Evolutionary conservation across 2,888 invertebrate genomes (phyloP), one percentile per base, ranked within the genome.

Genomic region (Biston stratarius): DNA sequence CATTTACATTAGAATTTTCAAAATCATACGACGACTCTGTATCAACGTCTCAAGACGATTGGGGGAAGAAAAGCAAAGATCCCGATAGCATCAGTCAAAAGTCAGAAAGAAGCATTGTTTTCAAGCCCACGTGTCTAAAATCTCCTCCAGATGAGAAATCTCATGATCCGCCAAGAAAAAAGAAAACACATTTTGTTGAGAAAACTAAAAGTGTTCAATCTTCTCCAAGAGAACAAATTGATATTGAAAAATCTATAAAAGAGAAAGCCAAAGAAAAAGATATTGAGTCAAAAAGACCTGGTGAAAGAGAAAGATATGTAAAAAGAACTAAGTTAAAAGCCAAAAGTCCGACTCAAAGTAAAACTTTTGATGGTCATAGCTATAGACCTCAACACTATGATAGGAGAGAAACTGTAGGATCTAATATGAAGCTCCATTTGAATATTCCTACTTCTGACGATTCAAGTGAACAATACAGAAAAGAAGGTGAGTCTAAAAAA

Each of bases 1-100:
- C 96, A 33, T 97, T 97, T 88, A 96, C 96, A 53, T 90, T 97
- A 72, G 97, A 97, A 81, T 95, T 97, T 89, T 92, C 96, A 63
- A 93, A 95, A 85, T 88, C 95, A 72, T 92, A 95, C 81, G 92
- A 94, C 84, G 94, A 95, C 85, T 90, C 91, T 34, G 92, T 94
- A 64, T 94, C 94, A 34, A 93, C 93, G 47, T 90, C 93, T 14
- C 93, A 94, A 86, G 94, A 94, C 72, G 92, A 92, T 70, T 93
- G 92, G 89, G 84, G 83, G 45, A 89, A 88, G 74, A 91, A 89
- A 77, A 69, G 82, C 34, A 92, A 88, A 75, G 89, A 91, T 15
- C 74, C 78, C 5, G 89, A 90, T 47, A 81, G 76, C 67, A 55
- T 81, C 0, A 88, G 82, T 68, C 85, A 88, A 79, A 86, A 86